Conservation (phyloP, 2,797 vertebrate species). For the Pachyuromys duprasi region DNA sequence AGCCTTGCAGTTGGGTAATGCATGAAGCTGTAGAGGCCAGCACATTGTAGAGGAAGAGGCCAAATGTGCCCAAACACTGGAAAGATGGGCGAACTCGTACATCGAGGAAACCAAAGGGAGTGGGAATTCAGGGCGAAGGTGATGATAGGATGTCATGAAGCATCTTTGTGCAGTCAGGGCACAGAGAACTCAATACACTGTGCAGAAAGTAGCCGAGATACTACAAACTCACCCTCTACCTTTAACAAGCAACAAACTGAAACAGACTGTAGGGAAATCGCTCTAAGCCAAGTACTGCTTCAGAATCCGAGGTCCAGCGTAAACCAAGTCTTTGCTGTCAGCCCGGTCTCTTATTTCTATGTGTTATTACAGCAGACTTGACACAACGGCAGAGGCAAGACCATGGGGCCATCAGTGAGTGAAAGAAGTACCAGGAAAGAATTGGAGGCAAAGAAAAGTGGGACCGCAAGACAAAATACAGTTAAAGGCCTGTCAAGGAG, state of each 20-base stretch:
- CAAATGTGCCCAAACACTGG: background rate
- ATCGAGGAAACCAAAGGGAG: background rate
- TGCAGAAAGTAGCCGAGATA: background rate
- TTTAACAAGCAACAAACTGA: background rate
- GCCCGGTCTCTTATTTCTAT: background rate
- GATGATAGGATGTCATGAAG: fast-evolving
- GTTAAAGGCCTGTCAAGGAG: background rate
- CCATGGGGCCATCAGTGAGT: fast-evolving
- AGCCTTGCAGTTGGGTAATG: background rate
- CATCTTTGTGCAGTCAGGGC: background rate
- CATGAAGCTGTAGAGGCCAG: background rate
- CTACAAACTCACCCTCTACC: background rate
- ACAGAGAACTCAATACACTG: background rate
- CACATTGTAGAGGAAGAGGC: background rate
- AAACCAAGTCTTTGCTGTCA: background rate
- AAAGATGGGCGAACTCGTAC: background rate
- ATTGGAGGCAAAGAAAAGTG: background rate
- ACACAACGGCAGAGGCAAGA: background rate
- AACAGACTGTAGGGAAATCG: background rate
- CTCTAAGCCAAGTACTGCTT: background rate
- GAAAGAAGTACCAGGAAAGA: background rate
- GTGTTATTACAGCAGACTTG: background rate
- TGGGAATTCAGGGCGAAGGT: background rate
- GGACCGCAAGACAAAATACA: background rate
- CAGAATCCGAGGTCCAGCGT: background rate